phyloP scores from a whole-genome alignment of 2,113 vertebrate genomes.

The Myanophis thanlyinensis region DNA sequence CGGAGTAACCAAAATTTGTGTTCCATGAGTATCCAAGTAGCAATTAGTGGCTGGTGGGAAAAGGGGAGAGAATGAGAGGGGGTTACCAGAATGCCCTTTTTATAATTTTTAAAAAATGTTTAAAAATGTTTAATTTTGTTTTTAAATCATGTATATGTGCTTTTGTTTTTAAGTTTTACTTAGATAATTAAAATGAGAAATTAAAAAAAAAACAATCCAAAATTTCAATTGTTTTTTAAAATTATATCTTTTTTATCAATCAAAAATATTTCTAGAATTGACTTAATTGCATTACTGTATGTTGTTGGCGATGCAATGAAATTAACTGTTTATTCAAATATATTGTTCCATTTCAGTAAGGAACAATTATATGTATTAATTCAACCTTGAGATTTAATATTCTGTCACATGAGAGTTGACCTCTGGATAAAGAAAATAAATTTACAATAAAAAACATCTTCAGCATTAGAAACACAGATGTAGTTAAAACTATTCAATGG shows the following conservation, averaged over 20 bases:
- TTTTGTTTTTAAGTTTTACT: neutral
- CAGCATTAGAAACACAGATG: neutral
- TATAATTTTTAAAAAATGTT: neutral
- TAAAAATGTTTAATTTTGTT: neutral
- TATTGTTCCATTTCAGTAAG: neutral
- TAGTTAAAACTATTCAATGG: neutral
- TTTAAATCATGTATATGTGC: neutral
- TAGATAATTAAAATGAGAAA: neutral
- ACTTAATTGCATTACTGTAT: neutral
- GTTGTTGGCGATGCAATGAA: neutral
- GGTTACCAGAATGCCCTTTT: neutral
- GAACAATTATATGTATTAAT: neutral
- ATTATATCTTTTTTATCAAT: neutral
- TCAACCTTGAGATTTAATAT: neutral
- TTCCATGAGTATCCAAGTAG: neutral
- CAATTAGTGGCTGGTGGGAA: neutral
- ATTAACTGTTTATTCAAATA: neutral
- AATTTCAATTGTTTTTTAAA: neutral
- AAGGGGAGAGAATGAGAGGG: neutral
- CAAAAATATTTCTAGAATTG: neutral
- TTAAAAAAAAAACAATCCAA: neutral
- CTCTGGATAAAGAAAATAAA: neutral
- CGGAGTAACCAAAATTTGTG: neutral
- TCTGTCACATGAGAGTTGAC: neutral
- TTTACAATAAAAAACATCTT: neutral